Evolutionary conservation across 2,797 vertebrate species (phyloP).

Genomic region (Rhinella marina): DNA sequence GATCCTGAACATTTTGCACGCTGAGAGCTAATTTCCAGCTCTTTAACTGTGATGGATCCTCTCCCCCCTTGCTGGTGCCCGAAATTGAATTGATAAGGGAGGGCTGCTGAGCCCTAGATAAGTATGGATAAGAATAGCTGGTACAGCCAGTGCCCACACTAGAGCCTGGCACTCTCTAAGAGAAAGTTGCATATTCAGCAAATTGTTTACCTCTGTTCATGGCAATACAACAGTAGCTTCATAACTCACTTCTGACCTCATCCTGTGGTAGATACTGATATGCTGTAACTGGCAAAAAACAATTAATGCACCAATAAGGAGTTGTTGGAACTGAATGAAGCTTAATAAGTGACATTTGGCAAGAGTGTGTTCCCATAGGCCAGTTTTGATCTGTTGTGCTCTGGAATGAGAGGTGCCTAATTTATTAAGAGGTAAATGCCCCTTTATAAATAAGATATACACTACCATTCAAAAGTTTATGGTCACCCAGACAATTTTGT

Average conservation of each 20-base stretch:
- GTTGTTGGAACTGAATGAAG: too few species aligned
- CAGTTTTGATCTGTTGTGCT: too few species aligned
- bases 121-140: slow-evolving; percentile 20
- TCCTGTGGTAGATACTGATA: background rate
- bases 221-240: background rate
- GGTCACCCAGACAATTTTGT: too few species aligned
- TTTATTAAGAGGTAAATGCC: too few species aligned
- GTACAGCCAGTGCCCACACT: slow-evolving; percentile 14
- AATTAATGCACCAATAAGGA: too few species aligned
- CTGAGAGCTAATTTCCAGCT: slow-evolving; percentile 61
- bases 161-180: background rate
- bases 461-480: too few species aligned
- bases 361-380: too few species aligned
- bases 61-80: slow-evolving; percentile 19
- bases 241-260: background rate
- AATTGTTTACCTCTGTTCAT: slow-evolving; percentile 5
- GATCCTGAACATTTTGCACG: slow-evolving; percentile 55
- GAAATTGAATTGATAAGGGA: slow-evolving; percentile 56
- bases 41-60: slow-evolving; percentile 59
- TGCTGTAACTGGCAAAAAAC: background rate
- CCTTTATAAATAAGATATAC: too few species aligned
- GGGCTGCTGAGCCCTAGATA: slow-evolving; percentile 32
- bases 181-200: background rate
- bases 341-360: too few species aligned
- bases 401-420: too few species aligned